Conservation (phyloP, 1,140 invertebrate species). For the Macrosteles quadrilineatus region DNA sequence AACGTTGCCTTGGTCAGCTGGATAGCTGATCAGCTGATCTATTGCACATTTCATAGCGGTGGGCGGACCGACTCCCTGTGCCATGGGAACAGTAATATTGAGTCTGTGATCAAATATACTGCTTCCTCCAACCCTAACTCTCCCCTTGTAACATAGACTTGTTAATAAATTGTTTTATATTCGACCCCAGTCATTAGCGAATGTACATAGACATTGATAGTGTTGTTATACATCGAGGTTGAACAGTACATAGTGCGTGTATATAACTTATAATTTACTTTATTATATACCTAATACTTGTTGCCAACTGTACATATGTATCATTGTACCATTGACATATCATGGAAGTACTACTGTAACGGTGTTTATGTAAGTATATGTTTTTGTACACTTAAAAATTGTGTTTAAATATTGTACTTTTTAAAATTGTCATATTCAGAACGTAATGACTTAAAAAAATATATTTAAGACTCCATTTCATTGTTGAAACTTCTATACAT, state of each 20-base stretch:
- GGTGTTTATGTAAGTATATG: too few species aligned
- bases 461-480: too few species aligned
- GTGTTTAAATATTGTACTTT: too few species aligned
- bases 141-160: constrained; percentile 7
- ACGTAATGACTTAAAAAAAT: too few species aligned
- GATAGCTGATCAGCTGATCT: too few species aligned
- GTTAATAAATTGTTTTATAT: constrained; percentile 11
- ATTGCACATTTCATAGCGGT: neutral
- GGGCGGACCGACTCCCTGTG: neutral
- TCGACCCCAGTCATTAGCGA: constrained; percentile 5
- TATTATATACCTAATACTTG: constrained; percentile 19
- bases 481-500: too few species aligned
- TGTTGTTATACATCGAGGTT: constrained; percentile 20
- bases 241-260: neutral
- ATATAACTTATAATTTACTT: constrained; percentile 15
- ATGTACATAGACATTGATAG: constrained; percentile 3
- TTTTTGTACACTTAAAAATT: too few species aligned
- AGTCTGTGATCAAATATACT: neutral
- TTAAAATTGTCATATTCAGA: too few species aligned
- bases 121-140: neutral
- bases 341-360: neutral
- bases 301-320: constrained; percentile 20
- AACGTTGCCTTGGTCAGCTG: too few species aligned
- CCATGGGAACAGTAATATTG: constrained; percentile 18
- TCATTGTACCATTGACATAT: constrained; percentile 1